phyloP scores from a whole-genome alignment of 2,113 vertebrate genomes.

The Megatriorchis doriae region DNA sequence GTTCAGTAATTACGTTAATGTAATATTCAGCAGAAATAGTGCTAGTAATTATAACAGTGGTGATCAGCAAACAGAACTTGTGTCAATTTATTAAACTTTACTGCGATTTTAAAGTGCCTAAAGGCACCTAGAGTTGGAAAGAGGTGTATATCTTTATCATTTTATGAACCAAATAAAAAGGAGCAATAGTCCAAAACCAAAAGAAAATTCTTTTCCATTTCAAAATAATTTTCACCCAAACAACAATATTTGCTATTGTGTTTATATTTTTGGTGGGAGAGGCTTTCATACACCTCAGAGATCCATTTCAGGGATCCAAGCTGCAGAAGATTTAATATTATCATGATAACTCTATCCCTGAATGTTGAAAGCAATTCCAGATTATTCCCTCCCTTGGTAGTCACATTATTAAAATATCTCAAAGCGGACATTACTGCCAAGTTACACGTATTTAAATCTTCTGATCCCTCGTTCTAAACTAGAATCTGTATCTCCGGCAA shows the following conservation, averaged over 20 bases:
- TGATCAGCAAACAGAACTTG: not conserved
- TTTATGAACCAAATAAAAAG: not conserved
- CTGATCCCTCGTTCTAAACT: not conserved
- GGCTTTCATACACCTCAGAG: not conserved
- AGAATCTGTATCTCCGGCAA: not conserved
- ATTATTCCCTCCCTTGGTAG: not conserved
- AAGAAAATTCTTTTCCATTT: not conserved
- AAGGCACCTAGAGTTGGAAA: not conserved
- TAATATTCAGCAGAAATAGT: not conserved
- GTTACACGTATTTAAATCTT: slow-evolving; percentile 9
- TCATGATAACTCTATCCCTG: not conserved
- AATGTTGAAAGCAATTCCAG: not conserved
- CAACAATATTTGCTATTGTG: not conserved
- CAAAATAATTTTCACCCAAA: not conserved
- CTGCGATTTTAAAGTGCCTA: not conserved
- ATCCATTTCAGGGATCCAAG: not conserved
- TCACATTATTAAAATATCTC: not conserved
- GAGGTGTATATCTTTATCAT: not conserved
- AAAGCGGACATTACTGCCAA: not conserved
- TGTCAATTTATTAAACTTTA: not conserved
- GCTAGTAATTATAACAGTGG: not conserved
- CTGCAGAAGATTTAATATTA: not conserved
- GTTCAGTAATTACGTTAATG: not conserved
- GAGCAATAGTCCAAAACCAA: not conserved
- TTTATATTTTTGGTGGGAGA: not conserved